A percentile compares a stretch with the other conserved stretches of the same genome.
Conservation (phyloP, 2,888 invertebrate species). For the Chirona hameri region DNA sequence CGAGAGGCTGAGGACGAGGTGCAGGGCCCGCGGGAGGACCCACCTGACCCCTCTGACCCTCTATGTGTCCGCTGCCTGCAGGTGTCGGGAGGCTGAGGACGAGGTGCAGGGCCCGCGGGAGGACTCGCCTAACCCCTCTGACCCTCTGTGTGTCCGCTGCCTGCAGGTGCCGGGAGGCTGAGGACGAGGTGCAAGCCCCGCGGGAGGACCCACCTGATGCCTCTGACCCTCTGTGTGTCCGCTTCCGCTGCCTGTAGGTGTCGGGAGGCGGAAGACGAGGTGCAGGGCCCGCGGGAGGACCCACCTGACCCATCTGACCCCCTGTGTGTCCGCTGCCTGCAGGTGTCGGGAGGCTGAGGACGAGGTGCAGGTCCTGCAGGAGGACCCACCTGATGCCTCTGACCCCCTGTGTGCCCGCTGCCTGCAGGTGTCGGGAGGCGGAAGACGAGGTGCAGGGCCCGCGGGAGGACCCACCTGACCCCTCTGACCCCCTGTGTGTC, state of each 20-base stretch:
- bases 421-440: too few species aligned
- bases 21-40: too few species aligned
- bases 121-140: too few species aligned
- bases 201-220: not conserved
- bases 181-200: not conserved
- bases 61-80: not conserved
- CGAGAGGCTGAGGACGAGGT: too few species aligned
- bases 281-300: not conserved
- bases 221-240: too few species aligned
- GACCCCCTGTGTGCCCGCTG: too few species aligned
- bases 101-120: not conserved
- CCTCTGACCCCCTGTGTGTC: too few species aligned
- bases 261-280: not conserved
- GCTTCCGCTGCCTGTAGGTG: too few species aligned
- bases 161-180: not conserved
- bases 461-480: not conserved
- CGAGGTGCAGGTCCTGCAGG: not conserved
- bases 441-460: not conserved
- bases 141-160: too few species aligned
- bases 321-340: too few species aligned
- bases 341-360: not conserved
- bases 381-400: not conserved
- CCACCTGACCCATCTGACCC: too few species aligned
- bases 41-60: too few species aligned
- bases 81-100: conserved; percentile 8